Evolutionary conservation across 53 echinoderm and acorn worm genomes (phyloP), one percentile per base, ranked within the genome.

Genomic region (Crossaster papposus): DNA sequence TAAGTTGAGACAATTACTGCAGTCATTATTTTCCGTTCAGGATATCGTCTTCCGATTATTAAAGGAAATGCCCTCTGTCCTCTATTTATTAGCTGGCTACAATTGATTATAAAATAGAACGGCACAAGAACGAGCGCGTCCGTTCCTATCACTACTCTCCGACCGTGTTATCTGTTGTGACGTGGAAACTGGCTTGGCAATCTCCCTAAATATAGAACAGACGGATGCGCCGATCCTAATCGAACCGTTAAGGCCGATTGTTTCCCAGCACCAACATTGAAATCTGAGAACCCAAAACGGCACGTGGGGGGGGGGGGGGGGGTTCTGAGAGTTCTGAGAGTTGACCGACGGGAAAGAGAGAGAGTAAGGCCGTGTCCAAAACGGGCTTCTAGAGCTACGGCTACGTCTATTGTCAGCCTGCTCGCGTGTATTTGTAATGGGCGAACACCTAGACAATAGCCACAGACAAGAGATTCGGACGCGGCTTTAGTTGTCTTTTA

Each of bases 211-310:
- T 38, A 82, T 68, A 65, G 38, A 36, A 28, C 30, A 12, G 65
- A 26, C 82, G 82, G 82, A 82, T 82, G 82, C 37, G 64, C 36
- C n/a, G n/a, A n/a, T 24, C 29, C 65, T 14, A 22, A 6, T 26
- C 44, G n/a, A 17, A 65, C 37, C 6, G 29, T 17, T 70, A 9
- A 36, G 63, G 82, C 36, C 28, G 82, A 82, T 82, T 82, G 65
- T 82, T 64, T 65, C 82, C 23, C 82, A 65, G 82, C 65, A 14
- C 65, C 64, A 70, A 82, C 68, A 65, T 70, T 82, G 82, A 82
- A 82, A 81, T 62, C 58, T 10, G 81, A 81, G 81, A 33, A n/a
- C 29, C 71, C 34, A 22, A 74, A 33, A 29, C 35, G 55, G 6
- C 81, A 52, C n/a, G n/a, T n/a, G n/a, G n/a, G n/a, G n/a, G n/a